These are phyloP conservation scores for Xerus inauris DNA, from an alignment of 2,113 vertebrate genomes.

Conservation along the genomic window DNA sequence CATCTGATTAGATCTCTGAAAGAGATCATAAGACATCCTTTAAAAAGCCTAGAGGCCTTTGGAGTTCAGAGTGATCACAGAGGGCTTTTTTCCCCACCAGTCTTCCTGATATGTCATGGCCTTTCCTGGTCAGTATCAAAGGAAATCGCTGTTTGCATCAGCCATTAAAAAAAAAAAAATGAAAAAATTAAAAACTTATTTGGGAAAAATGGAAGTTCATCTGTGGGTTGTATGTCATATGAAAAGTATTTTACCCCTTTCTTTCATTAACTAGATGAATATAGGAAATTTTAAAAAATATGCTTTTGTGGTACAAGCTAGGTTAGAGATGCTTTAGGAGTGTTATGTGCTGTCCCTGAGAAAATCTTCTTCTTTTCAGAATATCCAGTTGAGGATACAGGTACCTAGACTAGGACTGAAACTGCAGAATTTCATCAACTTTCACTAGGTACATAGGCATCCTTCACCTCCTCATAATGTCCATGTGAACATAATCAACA, in stretches of 20 bases:
- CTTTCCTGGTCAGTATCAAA: constrained; percentile 69
- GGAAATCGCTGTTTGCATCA: constrained; percentile 60
- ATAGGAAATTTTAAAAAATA: constrained; percentile 22
- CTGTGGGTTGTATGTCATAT: constrained; percentile 63
- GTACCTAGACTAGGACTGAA: neutral
- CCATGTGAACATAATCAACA: neutral
- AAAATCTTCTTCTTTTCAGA: neutral
- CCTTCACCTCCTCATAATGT: neutral
- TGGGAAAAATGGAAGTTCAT: constrained; percentile 38
- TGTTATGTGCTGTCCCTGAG: neutral
- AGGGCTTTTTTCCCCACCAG: neutral
- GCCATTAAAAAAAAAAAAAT: neutral
- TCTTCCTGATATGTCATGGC: constrained; percentile 57
- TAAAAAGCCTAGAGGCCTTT: constrained; percentile 58
- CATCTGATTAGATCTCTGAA: constrained; percentile 83
- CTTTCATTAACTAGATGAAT: constrained; percentile 3
- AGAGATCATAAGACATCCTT: constrained; percentile 85
- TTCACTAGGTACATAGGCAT: neutral
- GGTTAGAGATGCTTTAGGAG: neutral
- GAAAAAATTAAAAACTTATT: constrained; percentile 5
- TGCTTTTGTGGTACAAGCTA: neutral
- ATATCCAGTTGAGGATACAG: neutral
- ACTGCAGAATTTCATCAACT: neutral
- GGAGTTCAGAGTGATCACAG: constrained; percentile 57
- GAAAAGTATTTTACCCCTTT: constrained; percentile 40